Evolutionary conservation across 2,113 vertebrate species (phyloP).

Genomic region (Anser cygnoides): DNA sequence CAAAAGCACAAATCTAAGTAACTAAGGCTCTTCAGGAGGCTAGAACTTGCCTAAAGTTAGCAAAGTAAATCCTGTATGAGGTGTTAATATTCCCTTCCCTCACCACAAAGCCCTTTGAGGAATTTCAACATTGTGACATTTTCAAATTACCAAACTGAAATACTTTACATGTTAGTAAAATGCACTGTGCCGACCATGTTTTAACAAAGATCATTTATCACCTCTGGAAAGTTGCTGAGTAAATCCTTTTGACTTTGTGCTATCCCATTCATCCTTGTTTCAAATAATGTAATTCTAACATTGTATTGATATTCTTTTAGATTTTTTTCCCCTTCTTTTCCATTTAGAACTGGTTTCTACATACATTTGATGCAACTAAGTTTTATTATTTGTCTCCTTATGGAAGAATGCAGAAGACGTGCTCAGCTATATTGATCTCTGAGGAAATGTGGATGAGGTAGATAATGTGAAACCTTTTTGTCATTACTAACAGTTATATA

Average conservation of each 20-base stretch:
- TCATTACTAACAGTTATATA: conserved; percentile 62
- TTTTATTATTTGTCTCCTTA: conserved; percentile 65
- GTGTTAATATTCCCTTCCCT: background rate
- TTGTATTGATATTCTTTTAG: conserved; percentile 48
- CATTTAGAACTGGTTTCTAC: conserved; percentile 51
- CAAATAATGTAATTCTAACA: conserved; percentile 64
- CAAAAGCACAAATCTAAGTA: background rate
- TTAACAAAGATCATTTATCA: conserved; percentile 59
- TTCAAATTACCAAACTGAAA: conserved; percentile 37
- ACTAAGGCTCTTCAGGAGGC: background rate
- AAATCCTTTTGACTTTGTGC: conserved; percentile 64
- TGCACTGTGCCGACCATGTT: background rate
- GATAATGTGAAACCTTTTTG: conserved; percentile 71
- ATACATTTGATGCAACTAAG: conserved; percentile 40
- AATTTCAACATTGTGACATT: conserved; percentile 23
- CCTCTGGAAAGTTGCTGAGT: conserved; percentile 49
- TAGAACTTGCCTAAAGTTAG: background rate
- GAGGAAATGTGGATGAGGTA: conserved; percentile 67
- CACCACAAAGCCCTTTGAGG: background rate
- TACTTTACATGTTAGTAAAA: conserved; percentile 55
- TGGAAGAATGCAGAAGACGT: conserved; percentile 61
- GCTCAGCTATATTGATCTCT: conserved; percentile 68
- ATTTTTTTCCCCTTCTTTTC: background rate
- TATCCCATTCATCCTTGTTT: conserved; percentile 66
- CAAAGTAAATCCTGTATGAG: background rate